Conservation (phyloP, 2,797 vertebrate species). For the Columba guinea region DNA sequence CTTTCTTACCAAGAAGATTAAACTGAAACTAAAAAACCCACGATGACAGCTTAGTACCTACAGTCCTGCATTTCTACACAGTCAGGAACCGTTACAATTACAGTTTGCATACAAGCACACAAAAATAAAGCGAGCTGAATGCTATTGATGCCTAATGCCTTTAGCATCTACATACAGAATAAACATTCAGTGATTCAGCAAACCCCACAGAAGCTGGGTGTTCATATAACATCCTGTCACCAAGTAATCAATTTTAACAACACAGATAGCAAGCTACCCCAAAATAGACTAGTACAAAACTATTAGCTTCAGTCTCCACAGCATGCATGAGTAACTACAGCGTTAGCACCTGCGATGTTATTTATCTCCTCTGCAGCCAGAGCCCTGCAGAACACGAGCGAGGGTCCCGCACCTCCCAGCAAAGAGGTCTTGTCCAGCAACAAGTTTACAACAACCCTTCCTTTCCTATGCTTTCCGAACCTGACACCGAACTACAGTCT, state of each 20-base stretch:
- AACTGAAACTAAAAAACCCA: background rate
- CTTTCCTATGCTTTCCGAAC: background rate
- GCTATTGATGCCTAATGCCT: background rate
- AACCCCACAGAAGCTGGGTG: background rate
- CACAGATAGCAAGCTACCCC: background rate
- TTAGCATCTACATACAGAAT: background rate
- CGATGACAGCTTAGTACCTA: background rate
- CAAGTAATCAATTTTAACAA: background rate
- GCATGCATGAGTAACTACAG: background rate
- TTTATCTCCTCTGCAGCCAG: background rate
- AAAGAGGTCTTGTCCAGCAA: background rate
- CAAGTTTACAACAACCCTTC: background rate
- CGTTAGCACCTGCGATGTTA: background rate
- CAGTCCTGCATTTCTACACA: background rate
- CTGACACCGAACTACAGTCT: fast-evolving
- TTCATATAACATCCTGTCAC: background rate
- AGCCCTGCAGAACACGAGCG: background rate
- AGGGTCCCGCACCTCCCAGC: background rate
- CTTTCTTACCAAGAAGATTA: background rate
- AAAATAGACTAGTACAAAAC: background rate
- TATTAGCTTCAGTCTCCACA: background rate
- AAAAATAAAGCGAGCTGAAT: background rate
- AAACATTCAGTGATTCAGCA: background rate
- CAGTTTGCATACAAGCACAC: background rate
- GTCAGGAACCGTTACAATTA: background rate